Conservation (phyloP, 2,113 vertebrate species). For the Nipponia nippon region DNA sequence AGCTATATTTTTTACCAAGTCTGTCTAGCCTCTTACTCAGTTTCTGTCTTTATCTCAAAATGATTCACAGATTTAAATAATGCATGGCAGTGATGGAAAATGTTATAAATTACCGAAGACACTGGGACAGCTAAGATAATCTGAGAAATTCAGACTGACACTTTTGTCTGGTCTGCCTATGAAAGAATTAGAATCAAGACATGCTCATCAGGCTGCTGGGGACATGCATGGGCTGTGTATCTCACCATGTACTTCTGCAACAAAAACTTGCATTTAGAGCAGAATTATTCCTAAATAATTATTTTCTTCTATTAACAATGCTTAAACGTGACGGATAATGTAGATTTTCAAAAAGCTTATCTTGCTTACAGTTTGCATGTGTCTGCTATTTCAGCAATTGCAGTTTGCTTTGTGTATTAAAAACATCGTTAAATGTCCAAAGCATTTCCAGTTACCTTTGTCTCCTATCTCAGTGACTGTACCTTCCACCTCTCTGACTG, state of each 20-base stretch:
- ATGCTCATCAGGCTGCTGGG: neutral
- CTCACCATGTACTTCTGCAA: neutral
- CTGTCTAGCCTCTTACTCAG: neutral
- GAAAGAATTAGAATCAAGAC: neutral
- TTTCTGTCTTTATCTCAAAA: conserved; percentile 20
- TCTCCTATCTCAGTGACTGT: neutral
- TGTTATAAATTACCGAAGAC: conserved; percentile 1
- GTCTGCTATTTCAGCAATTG: neutral
- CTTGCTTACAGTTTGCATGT: neutral
- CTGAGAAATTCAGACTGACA: neutral
- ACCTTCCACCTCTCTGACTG: neutral
- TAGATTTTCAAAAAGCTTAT: neutral
- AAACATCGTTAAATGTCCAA: neutral
- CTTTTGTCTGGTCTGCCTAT: neutral
- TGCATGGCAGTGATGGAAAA: neutral
- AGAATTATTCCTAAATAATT: neutral
- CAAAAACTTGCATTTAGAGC: neutral
- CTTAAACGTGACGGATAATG: neutral
- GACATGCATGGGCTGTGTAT: rapidly evolving
- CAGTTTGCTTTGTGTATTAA: neutral
- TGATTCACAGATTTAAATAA: conserved; percentile 58
- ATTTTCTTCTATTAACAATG: neutral
- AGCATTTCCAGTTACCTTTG: neutral
- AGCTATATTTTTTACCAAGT: neutral
- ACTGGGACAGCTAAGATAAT: neutral